phyloP scores from a whole-genome alignment of 64 coral and sea anemone species.

The Anthopleura sola region DNA sequence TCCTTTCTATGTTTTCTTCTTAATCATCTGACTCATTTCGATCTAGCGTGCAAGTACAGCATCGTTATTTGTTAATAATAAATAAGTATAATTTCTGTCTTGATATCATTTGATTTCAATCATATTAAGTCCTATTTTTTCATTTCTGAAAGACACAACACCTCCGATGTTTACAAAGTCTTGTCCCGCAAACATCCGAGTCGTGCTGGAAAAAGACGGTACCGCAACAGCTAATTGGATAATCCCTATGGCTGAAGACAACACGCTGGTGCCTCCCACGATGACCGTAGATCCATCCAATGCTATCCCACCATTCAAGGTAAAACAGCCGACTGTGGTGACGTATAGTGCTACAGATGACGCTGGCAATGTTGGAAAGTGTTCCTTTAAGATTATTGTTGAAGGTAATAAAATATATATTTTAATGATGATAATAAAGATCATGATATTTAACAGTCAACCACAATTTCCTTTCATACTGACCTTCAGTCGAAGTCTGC shows the following conservation, averaged over 20 bases:
- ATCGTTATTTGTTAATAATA: no score
- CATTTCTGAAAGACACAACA: slow-evolving; percentile 28
- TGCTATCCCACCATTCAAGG: slow-evolving; percentile 24
- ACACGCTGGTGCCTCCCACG: slow-evolving; percentile 16
- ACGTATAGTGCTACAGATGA: slow-evolving; percentile 62
- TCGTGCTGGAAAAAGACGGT: slow-evolving; percentile 16
- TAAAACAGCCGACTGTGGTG: slow-evolving; percentile 2
- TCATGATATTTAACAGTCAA: no score
- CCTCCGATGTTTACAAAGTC: slow-evolving; percentile 44
- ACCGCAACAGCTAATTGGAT: slow-evolving; percentile 59
- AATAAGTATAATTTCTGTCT: no score
- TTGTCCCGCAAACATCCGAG: slow-evolving; percentile 59
- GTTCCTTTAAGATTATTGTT: slow-evolving; percentile 49
- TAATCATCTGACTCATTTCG: neutral
- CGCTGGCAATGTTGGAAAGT: slow-evolving; percentile 38
- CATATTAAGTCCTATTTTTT: neutral
- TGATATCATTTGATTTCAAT: no score
- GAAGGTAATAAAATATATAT: slow-evolving; percentile 41
- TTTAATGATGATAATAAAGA: no score
- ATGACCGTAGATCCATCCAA: slow-evolving; percentile 30
- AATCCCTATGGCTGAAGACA: slow-evolving; percentile 41
- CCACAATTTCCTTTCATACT: no score
- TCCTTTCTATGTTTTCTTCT: neutral
- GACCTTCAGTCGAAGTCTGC: no score
- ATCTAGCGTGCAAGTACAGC: neutral